Evolutionary conservation across 2,888 invertebrate genomes (phyloP), one percentile per base, ranked within the genome.

Genomic region (Diplazon laetatorius): DNA sequence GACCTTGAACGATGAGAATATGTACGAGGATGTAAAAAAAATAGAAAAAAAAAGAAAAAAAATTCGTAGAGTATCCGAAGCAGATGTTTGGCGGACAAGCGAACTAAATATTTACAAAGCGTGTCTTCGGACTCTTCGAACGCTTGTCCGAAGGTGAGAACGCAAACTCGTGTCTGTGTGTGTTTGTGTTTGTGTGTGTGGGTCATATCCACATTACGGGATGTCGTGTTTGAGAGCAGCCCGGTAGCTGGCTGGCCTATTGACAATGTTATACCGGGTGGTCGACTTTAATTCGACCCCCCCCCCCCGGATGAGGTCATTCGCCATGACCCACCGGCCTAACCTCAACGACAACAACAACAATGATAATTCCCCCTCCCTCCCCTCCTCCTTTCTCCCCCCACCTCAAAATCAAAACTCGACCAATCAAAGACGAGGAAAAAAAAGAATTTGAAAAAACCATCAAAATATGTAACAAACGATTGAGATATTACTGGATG

Each of bases 71-170:
- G 74, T 65, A 52, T 46, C 25, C 37, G 44, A 78, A 70, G 65
- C 69, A 46, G 52, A 30, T 50, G 37, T 59, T n/a, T 70, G 30
- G 62, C 52, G n/a, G n/a, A 65, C 50, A 60, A 73, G 70, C 59
- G 78, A 42, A 71, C 75, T 75, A 66, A 71, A 78, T 78, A 78
- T 78, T 78, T 78, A 71, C 78, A 62, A 60, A 66, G 66, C 78
- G 75, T 78, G 75, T 78, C 68, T 55, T 55, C n/a, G n/a, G n/a
- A n/a, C n/a, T n/a, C n/a, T n/a, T n/a, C n/a, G 52, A 20, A 65
- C 50, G 50, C 78, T 66, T 55, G 74, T 39, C 42, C 12, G 55
- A 48, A 63, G 71, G 78, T 75, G 75, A 42, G 75, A 78, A 78
- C 69, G 73, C 59, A 52, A 59, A 44, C 57, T n/a, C 59, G 42